These are phyloP conservation scores for Dufourea novaeangliae DNA, from an alignment of 1,140 invertebrate species.

Conservation along the genomic window DNA sequence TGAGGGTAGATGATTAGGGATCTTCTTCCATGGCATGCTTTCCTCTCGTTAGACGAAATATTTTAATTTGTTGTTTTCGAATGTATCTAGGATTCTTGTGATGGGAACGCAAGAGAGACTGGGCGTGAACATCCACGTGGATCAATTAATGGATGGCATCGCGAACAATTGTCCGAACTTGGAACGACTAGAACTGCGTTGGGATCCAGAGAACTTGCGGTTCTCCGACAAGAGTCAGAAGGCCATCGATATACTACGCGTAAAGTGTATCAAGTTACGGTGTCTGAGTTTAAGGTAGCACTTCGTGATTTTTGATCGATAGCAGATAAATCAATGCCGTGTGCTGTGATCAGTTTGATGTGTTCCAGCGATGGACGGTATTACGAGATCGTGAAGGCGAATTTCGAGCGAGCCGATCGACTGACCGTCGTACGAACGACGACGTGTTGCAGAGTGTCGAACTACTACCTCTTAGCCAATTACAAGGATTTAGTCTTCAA, in stretches of 20 bases:
- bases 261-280: conserved; percentile 92
- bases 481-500: conserved; percentile 98
- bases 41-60: too few species aligned
- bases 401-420: conserved; percentile 98
- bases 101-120: conserved; percentile 98
- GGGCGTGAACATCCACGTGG: conserved; percentile 97
- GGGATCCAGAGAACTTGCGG: conserved; percentile 98
- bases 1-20: too few species aligned
- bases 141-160: conserved; percentile 98
- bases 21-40: too few species aligned
- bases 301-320: neutral
- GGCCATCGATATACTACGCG: conserved; percentile 94
- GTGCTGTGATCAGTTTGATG: neutral
- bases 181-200: conserved; percentile 96
- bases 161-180: conserved; percentile 95
- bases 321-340: neutral
- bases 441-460: conserved; percentile 94
- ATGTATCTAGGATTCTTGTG: conserved; percentile 92
- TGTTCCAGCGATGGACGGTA: conserved; percentile 97
- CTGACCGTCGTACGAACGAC: conserved; percentile 97
- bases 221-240: conserved; percentile 99
- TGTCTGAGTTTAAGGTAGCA: conserved; percentile 91
- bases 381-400: conserved; percentile 99
- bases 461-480: conserved; percentile 94
- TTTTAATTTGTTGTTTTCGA: too few species aligned